Base-by-base conservation (phyloP, 1,140 invertebrate genomes). In the Aleiodes sp. region DNA sequence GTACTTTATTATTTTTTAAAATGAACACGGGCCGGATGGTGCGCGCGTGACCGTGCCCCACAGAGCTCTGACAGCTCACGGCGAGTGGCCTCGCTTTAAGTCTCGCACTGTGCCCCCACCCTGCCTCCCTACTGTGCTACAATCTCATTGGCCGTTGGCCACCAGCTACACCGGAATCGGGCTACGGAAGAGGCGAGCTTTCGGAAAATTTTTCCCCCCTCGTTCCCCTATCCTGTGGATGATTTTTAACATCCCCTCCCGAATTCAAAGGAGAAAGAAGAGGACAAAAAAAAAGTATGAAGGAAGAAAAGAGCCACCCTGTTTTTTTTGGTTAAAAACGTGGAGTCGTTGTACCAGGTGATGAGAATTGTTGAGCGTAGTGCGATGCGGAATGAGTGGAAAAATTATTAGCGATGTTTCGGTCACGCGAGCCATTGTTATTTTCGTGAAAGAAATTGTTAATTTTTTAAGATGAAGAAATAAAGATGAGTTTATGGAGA, bases 11-110 rank as follows among this genome's bases (percentile, higher is more conserved):
- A 70, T 52, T n/a, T n/a, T n/a, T n/a, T n/a, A n/a, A n/a, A n/a
- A n/a, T 64, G 28, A 68, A 59, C 26, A 29, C 7, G 56, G 56
- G 56, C 73, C 78, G 68, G 74, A 80, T 82, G 76, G 77, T 84
- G 79, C 76, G 79, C 80, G 84, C 84, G 82, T 86, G 82, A 84
- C 81, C 83, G 85, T 84, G 84, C 80, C 85, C 84, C 84, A 86
- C 80, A 86, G 85, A 86, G 85, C 84, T 86, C 85, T 86, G 85
- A 86, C 85, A 86, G 84, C 83, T 86, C 77, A 79, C 82, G 80
- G 84, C 84, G 84, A 86, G 84, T 84, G 82, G 83, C 83, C 84
- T 84, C 85, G 83, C 84, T 86, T 69, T 86, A 86, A 86, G 84
- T 84, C 82, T 83, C 75, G 76, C 73, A 75, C 78, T 78, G 66